Percentiles rank a stretch among this genome's conserved stretches.
These are phyloP conservation scores for Trichoplusia ni DNA, from an alignment of 1,140 invertebrate genomes.

Conservation along the genomic window DNA sequence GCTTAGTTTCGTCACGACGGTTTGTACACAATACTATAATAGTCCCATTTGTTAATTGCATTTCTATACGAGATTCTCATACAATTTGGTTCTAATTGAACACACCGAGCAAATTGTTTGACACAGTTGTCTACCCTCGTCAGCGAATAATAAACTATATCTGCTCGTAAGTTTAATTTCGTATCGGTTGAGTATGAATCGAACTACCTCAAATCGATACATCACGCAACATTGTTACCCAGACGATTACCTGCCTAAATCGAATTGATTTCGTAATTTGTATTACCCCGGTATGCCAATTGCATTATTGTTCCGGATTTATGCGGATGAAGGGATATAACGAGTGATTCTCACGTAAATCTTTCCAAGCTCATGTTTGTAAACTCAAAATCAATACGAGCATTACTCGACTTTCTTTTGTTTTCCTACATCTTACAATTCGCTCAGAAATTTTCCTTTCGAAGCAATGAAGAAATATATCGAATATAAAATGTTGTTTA, in stretches of 20 bases:
- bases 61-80: slow-evolving; percentile 2
- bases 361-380: slow-evolving; percentile 13
- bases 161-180: slow-evolving; percentile 44
- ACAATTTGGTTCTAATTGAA: slow-evolving; percentile 38
- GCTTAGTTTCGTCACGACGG: too few relatives aligned
- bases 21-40: slow-evolving; percentile 5
- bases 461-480: too few relatives aligned
- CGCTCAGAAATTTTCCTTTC: too few relatives aligned
- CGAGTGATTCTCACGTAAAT: neutral
- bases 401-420: neutral
- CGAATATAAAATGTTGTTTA: too few relatives aligned
- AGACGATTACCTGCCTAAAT: slow-evolving; percentile 30
- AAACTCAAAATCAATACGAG: neutral
- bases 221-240: slow-evolving; percentile 30
- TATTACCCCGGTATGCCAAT: neutral
- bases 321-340: slow-evolving; percentile 9
- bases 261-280: slow-evolving; percentile 25
- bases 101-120: slow-evolving; percentile 62
- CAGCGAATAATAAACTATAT: slow-evolving; percentile 48
- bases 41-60: slow-evolving; percentile 10
- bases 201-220: slow-evolving; percentile 22
- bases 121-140: slow-evolving; percentile 62
- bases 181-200: slow-evolving; percentile 25
- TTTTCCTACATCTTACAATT: too few relatives aligned
- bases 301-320: slow-evolving; percentile 19